Conservation (phyloP, 2,113 vertebrate genomes). For the Tachysurus vachellii region DNA sequence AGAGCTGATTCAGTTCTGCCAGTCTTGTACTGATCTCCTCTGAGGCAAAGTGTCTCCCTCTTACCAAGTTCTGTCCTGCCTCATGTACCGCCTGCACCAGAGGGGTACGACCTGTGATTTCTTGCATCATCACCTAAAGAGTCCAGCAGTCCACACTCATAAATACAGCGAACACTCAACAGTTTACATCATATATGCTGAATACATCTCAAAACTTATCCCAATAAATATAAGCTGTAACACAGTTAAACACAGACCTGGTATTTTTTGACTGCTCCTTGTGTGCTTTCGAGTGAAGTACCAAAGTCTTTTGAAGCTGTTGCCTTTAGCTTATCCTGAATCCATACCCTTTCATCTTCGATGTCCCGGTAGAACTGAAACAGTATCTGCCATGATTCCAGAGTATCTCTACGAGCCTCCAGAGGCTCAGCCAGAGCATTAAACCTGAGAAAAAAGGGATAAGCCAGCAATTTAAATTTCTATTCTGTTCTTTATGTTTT, state of each 20-base stretch:
- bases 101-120: conserved; percentile 75
- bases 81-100: conserved; percentile 78
- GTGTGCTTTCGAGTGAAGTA: conserved; percentile 68
- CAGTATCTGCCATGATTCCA: conserved; percentile 79
- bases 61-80: conserved; percentile 78
- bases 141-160: not conserved
- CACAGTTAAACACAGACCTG: conserved; percentile 71
- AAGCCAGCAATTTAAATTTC: not conserved
- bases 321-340: conserved; percentile 75
- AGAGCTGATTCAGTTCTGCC: conserved; percentile 73
- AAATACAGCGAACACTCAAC: not conserved
- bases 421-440: conserved; percentile 74
- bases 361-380: conserved; percentile 82
- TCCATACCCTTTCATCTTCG: conserved; percentile 82
- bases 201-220: not conserved
- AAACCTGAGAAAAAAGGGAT: conserved; percentile 69
- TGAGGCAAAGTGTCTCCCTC: conserved; percentile 77
- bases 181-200: not conserved
- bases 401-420: conserved; percentile 67
- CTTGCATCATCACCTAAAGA: conserved; percentile 78
- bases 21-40: conserved; percentile 72
- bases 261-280: conserved; percentile 80
- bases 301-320: conserved; percentile 72
- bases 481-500: not conserved
- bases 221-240: not conserved